A percentile compares a stretch with the other conserved stretches of the same genome.
Evolutionary conservation across 2,113 vertebrate genomes (phyloP).

Genomic region (Cheirogaleus medius): DNA sequence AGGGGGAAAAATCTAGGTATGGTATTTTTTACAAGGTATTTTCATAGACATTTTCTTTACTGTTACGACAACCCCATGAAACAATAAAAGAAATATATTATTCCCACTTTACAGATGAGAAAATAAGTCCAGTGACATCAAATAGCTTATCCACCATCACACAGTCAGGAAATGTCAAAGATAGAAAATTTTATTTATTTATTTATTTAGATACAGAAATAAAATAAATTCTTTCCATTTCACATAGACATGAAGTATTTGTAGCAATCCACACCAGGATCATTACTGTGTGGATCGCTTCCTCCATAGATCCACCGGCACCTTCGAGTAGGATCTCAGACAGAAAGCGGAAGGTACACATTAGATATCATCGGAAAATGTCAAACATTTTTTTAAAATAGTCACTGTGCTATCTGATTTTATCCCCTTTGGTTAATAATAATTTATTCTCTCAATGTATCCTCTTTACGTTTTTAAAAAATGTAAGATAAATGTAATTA

Average conservation of each 20-base stretch:
- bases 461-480: not conserved
- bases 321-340: not conserved
- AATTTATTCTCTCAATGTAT: not conserved
- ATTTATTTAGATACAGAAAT: too few relatives aligned
- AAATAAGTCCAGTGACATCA: not conserved
- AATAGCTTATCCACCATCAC: not conserved
- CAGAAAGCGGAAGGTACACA: not conserved
- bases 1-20: not conserved
- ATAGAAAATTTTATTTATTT: too few relatives aligned
- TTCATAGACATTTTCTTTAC: not conserved
- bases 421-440: not conserved
- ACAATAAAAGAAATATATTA: not conserved
- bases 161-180: not conserved
- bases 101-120: not conserved
- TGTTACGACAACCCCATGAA: not conserved
- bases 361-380: not conserved
- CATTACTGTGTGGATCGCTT: rapidly evolving
- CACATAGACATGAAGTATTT: not conserved
- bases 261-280: not conserved
- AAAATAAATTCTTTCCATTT: not conserved
- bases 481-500: not conserved
- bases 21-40: not conserved
- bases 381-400: not conserved
- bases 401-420: not conserved
- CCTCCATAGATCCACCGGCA: not conserved